Evolutionary conservation across 35 echinoderm and acorn worm species (phyloP), one percentile per base, ranked within the genome.

Genomic region (Lytechinus pictus): DNA sequence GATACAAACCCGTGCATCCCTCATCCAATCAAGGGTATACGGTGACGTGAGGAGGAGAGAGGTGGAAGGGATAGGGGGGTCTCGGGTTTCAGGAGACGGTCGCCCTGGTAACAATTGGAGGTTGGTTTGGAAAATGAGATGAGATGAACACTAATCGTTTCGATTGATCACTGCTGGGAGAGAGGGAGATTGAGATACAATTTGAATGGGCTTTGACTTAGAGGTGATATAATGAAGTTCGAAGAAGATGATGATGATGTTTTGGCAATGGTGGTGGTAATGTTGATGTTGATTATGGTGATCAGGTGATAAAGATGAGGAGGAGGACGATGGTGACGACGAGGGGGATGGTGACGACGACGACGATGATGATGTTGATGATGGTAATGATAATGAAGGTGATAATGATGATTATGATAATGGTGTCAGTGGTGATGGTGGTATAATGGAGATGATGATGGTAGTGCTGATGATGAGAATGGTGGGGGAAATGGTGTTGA

Each of bases 51-150:
- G 19, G 66, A 24, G 66, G 19, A 79, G 66, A 79, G 19, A 24
- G 66, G 19, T 79, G 66, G 66, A 79, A 24, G 66, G 66, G 66
- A 79, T 79, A 19, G 19, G 66, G 66, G 66, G 19, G 66, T 79
- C 66, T 79, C 66, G 16, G 16, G 66, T 79, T 79, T 79, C 66
- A n/a, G 66, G 66, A 79, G 66, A 6, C 5, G 19, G 66, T 79
- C 21, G n/a, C 66, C 66, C 1, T 27, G 66, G 66, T 24, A 79
- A 79, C 66, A 79, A 79, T 79, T 79, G 66, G 66, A 79, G 19
- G 66, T 79, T 79, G 66, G 66, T 79, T 79, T 79, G 66, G 66
- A 79, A 79, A 14, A 79, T 79, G 66, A 79, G 66, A 79, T 79
- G 66, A 24, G 14, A 79, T 79, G 66, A n/a, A 79, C 19, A 24